Base-by-base conservation (phyloP, 2,113 vertebrate species). In the Vireo altiloquus region DNA sequence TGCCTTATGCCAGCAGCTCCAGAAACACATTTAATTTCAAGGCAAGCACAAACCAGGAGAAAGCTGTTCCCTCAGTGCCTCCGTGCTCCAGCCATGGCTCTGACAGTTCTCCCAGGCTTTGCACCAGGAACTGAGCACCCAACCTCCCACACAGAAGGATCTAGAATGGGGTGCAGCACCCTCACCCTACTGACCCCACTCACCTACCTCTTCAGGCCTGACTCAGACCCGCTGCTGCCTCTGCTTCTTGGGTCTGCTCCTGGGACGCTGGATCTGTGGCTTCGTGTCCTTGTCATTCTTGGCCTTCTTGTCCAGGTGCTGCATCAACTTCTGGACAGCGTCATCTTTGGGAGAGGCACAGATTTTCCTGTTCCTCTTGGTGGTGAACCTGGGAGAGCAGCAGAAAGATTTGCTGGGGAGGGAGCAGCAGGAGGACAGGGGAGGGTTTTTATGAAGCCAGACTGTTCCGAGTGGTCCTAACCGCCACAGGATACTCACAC, bases 401-500 rank as follows among this genome's bases (percentile, higher is more conserved):
- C 28, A 72, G 57, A 69, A 64, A 59, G 9, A 8, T 50, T 60
- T 82, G 15, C 15, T 24, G 8, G 3, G 6, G 3, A 1, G 2
- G 7, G 22, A 37, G 27, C 8, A 54, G 28, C 0, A 0, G 22
- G 8, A 64, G 50, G n/a, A 57, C 19, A 27, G 0, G 3, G 37
- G 13, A 70, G 27, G 22, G 10, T 15, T 57, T n/a, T 11, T 13
- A 35, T 33, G 50, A 23, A 78, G 33, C 4, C 52, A 24, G 7
- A 35, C 15, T n/a, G 10, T n/a, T 49, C 20, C 0, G 0, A 3
- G 8, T 8, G 11, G 10, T 28, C 23, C 35, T 1, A 1, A 12
- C 11, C 0, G 0, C 10, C 19, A 12, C 7, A 2, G 39, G 19
- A 19, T 91, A 97, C 98, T 98, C 53, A 98, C 98, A 98, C 95